Percentiles rank a stretch among this genome's conserved stretches.
Conservation (phyloP, 2,888 invertebrate genomes). For the Sminthurides aquaticus region DNA sequence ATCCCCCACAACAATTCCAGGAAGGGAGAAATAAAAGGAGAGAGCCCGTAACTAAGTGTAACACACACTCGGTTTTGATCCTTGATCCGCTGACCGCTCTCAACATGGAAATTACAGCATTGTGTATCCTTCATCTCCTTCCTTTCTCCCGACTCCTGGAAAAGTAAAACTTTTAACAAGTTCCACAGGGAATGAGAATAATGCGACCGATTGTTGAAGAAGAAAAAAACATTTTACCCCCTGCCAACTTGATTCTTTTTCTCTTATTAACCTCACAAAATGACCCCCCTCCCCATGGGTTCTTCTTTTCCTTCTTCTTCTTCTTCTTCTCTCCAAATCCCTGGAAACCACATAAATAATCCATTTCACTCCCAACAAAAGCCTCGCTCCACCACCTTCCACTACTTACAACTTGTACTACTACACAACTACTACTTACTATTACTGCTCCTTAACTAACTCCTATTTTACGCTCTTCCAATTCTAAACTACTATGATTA, state of each 20-base stretch:
- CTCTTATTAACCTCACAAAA: conserved; percentile 14
- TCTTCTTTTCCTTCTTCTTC: too few species aligned
- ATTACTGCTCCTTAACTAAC: background rate
- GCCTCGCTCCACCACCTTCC: background rate
- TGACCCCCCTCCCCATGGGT: conserved; percentile 14
- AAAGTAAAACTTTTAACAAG: background rate
- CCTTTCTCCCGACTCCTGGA: background rate
- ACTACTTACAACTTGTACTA: background rate
- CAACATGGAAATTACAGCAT: background rate
- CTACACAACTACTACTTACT: background rate
- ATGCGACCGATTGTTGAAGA: background rate
- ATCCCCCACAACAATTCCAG: background rate
- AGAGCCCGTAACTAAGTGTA: background rate
- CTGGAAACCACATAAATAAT: conserved; percentile 15
- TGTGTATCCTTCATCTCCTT: background rate
- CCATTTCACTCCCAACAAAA: conserved; percentile 1
- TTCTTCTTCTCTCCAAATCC: background rate
- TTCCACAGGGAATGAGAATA: background rate
- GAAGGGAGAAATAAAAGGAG: background rate
- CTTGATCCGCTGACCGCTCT: too few species aligned
- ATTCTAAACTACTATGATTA: background rate
- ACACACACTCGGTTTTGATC: too few species aligned
- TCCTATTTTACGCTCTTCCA: background rate
- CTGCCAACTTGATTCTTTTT: conserved; percentile 10
- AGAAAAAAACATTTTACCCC: conserved; percentile 14